phyloP scores from a whole-genome alignment of 2,113 vertebrate species.

The Lagopus muta region DNA sequence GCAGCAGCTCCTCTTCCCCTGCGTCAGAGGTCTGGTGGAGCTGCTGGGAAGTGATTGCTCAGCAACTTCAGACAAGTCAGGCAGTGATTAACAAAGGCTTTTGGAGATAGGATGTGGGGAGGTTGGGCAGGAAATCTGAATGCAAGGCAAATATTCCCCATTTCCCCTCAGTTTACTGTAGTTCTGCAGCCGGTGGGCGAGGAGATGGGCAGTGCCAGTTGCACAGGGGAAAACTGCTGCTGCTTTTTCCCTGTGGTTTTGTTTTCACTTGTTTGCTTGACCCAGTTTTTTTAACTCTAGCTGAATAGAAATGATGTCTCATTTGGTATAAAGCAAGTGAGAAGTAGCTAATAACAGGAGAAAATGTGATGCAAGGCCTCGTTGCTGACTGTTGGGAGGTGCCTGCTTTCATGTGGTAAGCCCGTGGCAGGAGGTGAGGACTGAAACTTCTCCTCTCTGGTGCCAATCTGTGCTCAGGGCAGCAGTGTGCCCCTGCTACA shows the following conservation, averaged over 20 bases:
- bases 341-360: not conserved
- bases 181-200: not conserved
- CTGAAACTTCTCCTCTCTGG: not conserved
- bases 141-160: not conserved
- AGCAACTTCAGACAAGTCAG: not conserved
- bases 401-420: not conserved
- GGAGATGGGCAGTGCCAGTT: not conserved
- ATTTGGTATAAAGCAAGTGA: not conserved
- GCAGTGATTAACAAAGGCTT: not conserved
- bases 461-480: too few species aligned
- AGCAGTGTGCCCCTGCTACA: too few species aligned
- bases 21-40: not conserved
- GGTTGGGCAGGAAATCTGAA: slow-evolving; percentile 10
- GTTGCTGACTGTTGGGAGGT: not conserved
- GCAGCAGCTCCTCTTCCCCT: not conserved
- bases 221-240: not conserved
- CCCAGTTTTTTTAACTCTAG: not conserved
- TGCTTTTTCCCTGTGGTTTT: not conserved
- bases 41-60: not conserved
- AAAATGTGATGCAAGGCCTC: not conserved
- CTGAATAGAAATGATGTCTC: not conserved
- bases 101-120: not conserved
- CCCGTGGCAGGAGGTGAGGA: not conserved
- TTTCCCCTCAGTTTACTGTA: not conserved
- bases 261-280: not conserved